Evolutionary conservation across 2,797 vertebrate genomes (phyloP).

Genomic region (Lepidocolaptes lacrymiger): DNA sequence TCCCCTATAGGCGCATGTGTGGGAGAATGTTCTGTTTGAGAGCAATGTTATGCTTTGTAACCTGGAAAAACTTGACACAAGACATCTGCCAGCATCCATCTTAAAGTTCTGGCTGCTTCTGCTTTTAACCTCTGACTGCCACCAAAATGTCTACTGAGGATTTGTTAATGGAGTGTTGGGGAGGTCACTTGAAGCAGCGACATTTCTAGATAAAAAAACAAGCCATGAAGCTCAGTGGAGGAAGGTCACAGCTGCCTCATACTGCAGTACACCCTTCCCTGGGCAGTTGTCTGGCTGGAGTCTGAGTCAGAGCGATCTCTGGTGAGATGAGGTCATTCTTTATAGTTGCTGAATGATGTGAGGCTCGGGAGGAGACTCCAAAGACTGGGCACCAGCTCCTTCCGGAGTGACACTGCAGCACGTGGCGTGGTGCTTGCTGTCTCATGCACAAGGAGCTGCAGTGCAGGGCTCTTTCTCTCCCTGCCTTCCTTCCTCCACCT

Average conservation of each 20-base stretch:
- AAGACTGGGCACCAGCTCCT: not conserved
- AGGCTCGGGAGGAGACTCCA: not conserved
- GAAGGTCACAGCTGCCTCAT: not conserved
- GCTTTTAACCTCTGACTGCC: not conserved
- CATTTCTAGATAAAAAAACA: not conserved
- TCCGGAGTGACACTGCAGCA: accelerated
- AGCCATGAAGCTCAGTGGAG: not conserved
- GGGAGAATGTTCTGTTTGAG: not conserved
- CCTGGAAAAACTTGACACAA: not conserved
- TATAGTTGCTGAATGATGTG: not conserved
- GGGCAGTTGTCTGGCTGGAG: not conserved
- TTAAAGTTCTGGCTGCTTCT: not conserved
- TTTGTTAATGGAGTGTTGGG: not conserved
- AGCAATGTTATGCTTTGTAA: not conserved
- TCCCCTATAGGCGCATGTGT: not conserved
- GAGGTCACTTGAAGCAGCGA: not conserved
- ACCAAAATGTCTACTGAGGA: not conserved
- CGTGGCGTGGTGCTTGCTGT: accelerated
- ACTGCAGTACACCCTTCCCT: not conserved
- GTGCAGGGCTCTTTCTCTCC: not conserved
- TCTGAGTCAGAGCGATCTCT: not conserved
- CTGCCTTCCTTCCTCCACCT: not conserved
- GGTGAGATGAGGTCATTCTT: not conserved
- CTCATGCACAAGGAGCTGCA: not conserved
- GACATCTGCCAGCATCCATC: not conserved